phyloP scores from a whole-genome alignment of 2,888 invertebrate species.

The Hirtodrosophila trivittata region DNA sequence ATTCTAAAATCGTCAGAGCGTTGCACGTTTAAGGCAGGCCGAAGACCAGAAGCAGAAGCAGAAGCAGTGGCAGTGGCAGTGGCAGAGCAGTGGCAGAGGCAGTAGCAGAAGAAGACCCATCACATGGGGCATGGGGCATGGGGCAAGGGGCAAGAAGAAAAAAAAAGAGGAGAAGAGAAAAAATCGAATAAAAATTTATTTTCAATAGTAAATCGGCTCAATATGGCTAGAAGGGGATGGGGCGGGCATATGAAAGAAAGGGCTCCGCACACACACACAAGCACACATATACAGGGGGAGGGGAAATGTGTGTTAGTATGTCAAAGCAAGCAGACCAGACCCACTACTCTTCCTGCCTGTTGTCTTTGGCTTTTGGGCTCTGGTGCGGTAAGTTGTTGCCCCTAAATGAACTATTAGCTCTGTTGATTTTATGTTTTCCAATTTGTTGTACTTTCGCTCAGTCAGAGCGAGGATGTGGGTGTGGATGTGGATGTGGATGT shows the following conservation, averaged over 20 bases:
- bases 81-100: background rate
- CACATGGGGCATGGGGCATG: conserved; percentile 13
- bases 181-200: conserved; percentile 80
- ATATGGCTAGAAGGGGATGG: conserved; percentile 38
- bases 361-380: conserved; percentile 3
- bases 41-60: background rate
- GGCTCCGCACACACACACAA: conserved; percentile 7
- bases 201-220: conserved; percentile 81
- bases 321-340: conserved; percentile 52
- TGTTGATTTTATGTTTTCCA: conserved; percentile 79
- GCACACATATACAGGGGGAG: background rate
- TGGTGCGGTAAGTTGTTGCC: conserved; percentile 47
- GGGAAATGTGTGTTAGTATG: conserved; percentile 73
- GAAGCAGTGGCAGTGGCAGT: background rate
- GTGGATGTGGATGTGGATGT: no score
- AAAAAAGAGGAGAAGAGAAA: conserved; percentile 40
- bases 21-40: conserved; percentile 39
- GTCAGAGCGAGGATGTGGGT: no score
- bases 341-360: conserved; percentile 3
- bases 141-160: conserved; percentile 27
- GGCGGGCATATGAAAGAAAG: conserved; percentile 39
- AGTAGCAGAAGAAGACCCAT: conserved; percentile 43
- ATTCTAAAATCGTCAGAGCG: conserved; percentile 73
- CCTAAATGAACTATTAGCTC: conserved; percentile 77
- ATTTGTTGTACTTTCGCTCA: conserved; percentile 65